A percentile compares a stretch with the other conserved stretches of the same genome.
phyloP scores from a whole-genome alignment of 1,140 invertebrate species.

The Linepithema humile region DNA sequence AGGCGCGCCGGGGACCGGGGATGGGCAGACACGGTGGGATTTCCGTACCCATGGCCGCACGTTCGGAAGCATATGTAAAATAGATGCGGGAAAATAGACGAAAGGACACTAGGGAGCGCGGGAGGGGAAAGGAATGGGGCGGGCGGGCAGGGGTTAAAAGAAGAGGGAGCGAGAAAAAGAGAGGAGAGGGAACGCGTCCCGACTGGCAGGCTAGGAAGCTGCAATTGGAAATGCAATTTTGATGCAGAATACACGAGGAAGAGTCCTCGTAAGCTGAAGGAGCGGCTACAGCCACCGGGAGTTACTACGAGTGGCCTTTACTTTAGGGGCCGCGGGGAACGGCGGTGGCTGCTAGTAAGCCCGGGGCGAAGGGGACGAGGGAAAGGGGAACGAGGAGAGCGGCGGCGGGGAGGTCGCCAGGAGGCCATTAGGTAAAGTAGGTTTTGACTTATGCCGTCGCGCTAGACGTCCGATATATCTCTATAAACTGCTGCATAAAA shows the following conservation, averaged over 20 bases:
- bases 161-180: constrained; percentile 13
- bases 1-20: not conserved
- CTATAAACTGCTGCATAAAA: constrained; percentile 80
- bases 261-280: constrained; percentile 48
- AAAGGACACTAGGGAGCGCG: constrained; percentile 25
- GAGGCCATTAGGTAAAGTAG: constrained; percentile 81
- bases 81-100: constrained; percentile 57
- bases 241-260: constrained; percentile 68
- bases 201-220: constrained; percentile 54
- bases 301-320: constrained; percentile 59
- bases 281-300: constrained; percentile 37
- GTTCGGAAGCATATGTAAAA: constrained; percentile 55
- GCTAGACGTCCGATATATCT: constrained; percentile 76
- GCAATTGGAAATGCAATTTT: constrained; percentile 79
- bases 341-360: not conserved
- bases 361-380: not conserved
- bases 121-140: not conserved
- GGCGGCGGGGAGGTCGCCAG: constrained; percentile 65
- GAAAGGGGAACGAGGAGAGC: not conserved
- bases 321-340: constrained; percentile 55
- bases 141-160: constrained; percentile 6
- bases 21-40: constrained; percentile 19
- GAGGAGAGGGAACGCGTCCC: constrained; percentile 24
- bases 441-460: constrained; percentile 81
- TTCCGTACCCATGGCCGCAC: not conserved